Base-by-base conservation (phyloP, 2,113 vertebrate genomes). In the Astatoreochromis straeleni region DNA sequence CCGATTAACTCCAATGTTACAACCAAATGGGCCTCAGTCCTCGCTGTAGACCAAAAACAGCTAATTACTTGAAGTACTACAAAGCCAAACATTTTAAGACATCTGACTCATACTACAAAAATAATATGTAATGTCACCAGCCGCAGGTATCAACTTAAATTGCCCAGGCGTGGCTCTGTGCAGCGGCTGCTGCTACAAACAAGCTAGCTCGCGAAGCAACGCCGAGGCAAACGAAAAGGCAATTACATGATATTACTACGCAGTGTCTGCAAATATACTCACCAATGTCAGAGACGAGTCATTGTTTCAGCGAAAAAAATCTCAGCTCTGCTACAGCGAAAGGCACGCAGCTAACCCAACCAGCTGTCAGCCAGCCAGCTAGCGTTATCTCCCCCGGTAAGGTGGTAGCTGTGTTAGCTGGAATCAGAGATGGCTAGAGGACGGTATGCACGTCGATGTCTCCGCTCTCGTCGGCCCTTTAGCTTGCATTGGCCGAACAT, bases 341-440 rank as follows among this genome's bases (percentile, higher is more conserved):
- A 58, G 55, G 26, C 70, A 83, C 88, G 85, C 7, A 86, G 81
- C 84, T 78, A 86, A 83, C 70, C 80, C 35, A 65, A 14, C 31
- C 90, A 90, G 87, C 92, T 94, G 94, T 93, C 92, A 94, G 57
- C 84, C 88, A 90, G 87, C 88, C 86, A 92, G 91, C 93, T 94
- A 93, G 60, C 87, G 86, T 26, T 85, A 49, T 78, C 83, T 73
- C 49, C 40, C 40, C 68, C 21, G 42, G 55, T 35, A 9, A 14
- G 82, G 17, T 47, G 89, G 51, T 93, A 94, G 90, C 92, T 3
- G 80, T 7, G 89, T 86, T 93, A 95, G 94, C 94, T 89, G 84
- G 8, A 87, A 17, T 87, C 86, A 57, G 70, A 89, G 79, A 87
- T 85, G 87, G 89, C 91, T 87, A 88, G 82, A 87, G 84, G 83